Evolutionary conservation across 2,888 invertebrate genomes (phyloP).

Genomic region (Elysia crispata): DNA sequence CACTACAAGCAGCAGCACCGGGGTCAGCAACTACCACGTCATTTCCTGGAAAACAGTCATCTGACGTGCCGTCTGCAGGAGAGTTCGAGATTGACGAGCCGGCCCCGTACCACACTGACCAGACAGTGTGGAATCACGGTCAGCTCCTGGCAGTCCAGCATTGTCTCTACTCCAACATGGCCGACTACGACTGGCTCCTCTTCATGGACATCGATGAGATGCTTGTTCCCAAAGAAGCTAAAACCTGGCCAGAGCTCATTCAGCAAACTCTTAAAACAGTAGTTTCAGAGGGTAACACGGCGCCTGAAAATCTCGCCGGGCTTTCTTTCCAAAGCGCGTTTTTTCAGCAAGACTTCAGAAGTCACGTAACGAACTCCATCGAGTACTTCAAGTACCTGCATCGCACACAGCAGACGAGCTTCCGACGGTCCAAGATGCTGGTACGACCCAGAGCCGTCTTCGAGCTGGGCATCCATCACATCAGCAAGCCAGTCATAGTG

Average conservation of each 20-base stretch:
- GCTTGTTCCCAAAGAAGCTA: constrained; percentile 66
- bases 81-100: background rate
- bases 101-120: constrained; percentile 36
- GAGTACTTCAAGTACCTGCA: constrained; percentile 62
- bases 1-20: background rate
- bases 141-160: constrained; percentile 75
- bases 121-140: constrained; percentile 74
- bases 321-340: constrained; percentile 68
- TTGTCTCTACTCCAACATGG: constrained; percentile 74
- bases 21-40: no score
- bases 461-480: constrained; percentile 72
- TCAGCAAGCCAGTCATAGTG: constrained; percentile 57
- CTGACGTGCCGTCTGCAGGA: no score
- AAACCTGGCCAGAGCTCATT: constrained; percentile 58
- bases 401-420: constrained; percentile 58
- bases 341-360: constrained; percentile 60
- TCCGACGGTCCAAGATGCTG: constrained; percentile 63
- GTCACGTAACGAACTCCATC: constrained; percentile 53
- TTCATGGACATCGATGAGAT: constrained; percentile 76
- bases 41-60: no score
- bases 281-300: background rate
- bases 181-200: constrained; percentile 64
- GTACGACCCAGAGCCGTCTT: constrained; percentile 61
- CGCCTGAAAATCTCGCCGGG: constrained; percentile 53
- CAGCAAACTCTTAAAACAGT: constrained; percentile 51